phyloP scores from a whole-genome alignment of 2,797 vertebrate species.

The Acrossocheilus wenchowensis region DNA sequence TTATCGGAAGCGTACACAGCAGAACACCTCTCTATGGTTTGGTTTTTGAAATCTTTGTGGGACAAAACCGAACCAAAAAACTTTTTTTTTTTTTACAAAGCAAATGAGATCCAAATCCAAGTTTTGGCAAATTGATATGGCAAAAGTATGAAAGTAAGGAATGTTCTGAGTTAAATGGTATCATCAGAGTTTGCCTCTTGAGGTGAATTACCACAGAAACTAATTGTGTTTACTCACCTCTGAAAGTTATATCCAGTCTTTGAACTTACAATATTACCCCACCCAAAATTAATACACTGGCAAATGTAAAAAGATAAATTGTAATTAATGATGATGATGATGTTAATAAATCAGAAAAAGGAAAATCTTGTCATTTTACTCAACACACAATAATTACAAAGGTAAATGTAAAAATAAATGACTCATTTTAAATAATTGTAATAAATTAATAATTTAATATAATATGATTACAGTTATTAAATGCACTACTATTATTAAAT shows the following conservation, averaged over 20 bases:
- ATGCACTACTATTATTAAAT: neutral
- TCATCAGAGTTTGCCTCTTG: neutral
- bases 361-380: neutral
- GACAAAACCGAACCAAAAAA: neutral
- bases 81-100: neutral
- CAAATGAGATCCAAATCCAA: too few relatives aligned
- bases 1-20: slow-evolving; percentile 36
- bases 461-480: neutral
- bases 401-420: too few relatives aligned
- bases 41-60: neutral
- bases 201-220: neutral
- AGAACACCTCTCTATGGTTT: neutral
- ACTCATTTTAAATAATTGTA: too few relatives aligned
- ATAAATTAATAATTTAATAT: neutral
- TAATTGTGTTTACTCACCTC: slow-evolving; percentile 2
- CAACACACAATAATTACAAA: neutral
- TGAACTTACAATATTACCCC: neutral
- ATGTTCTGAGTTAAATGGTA: neutral
- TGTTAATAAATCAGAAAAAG: too few relatives aligned
- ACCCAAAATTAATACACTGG: neutral
- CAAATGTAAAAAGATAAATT: neutral
- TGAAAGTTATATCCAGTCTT: neutral
- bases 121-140: neutral
- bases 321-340: neutral
- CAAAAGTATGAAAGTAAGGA: neutral